phyloP scores from a whole-genome alignment of 2,113 vertebrate species.

The Syngnathoides biaculeatus region DNA sequence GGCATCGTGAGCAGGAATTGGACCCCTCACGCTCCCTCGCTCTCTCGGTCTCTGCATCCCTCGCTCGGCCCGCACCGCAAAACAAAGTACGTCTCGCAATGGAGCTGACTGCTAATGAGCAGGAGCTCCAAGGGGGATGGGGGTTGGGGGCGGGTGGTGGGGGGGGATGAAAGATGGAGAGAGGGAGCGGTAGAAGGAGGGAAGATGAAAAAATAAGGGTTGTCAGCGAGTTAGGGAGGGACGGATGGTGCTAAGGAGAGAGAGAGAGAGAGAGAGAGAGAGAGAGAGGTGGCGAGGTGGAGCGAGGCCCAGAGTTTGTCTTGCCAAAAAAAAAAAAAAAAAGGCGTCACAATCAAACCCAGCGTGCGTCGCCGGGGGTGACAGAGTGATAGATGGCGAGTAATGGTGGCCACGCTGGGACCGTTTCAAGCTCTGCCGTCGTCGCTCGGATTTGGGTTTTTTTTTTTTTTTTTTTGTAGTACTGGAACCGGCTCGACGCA shows the following conservation, averaged over 20 bases:
- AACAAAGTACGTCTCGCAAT: conserved; percentile 70
- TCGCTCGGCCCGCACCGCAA: conserved; percentile 61
- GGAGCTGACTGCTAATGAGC: conserved; percentile 72
- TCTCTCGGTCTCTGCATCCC: conserved; percentile 30
- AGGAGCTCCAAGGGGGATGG: conserved; percentile 56
- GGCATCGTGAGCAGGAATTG: conserved; percentile 47
- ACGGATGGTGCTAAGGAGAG: conserved; percentile 24
- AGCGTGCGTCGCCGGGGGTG: conserved; percentile 37
- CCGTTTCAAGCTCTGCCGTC: conserved; percentile 45
- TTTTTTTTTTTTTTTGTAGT: conserved; percentile 34
- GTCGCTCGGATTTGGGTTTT: conserved; percentile 1
- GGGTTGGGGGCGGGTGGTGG: neutral
- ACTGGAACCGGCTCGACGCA: neutral
- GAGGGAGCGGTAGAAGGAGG: neutral
- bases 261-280: conserved; percentile 21
- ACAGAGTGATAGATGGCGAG: conserved; percentile 53
- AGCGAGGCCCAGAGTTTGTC: conserved; percentile 29
- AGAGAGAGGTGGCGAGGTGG: conserved; percentile 34
- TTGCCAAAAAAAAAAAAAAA: no score
- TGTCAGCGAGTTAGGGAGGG: conserved; percentile 47
- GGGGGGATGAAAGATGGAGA: neutral
- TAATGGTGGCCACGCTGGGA: conserved; percentile 48
- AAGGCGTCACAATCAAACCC: conserved; percentile 55
- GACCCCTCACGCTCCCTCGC: conserved; percentile 19
- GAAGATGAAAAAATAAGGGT: conserved; percentile 42